These are phyloP conservation scores for Eunapius fragilis DNA, from an alignment of 37 sponge, comb jelly and placozoan species.

Conservation along the genomic window DNA sequence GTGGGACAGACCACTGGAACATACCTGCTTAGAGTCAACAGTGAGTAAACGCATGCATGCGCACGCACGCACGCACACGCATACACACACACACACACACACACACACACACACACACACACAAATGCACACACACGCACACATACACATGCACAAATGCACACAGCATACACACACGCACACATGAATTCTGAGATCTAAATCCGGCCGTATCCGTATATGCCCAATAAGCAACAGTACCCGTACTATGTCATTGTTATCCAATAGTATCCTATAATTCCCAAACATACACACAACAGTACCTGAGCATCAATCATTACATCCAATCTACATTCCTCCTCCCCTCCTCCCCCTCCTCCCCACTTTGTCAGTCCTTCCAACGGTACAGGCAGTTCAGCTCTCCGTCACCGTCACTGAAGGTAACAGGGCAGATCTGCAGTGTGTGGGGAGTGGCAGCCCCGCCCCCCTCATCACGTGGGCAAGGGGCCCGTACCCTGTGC, in stretches of 20 bases:
- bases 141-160: too few relatives aligned
- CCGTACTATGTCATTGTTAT: too few relatives aligned
- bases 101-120: conserved; percentile 4
- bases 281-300: too few relatives aligned
- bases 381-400: background rate
- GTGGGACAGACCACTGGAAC: conserved; percentile 46
- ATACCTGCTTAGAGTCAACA: conserved; percentile 26
- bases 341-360: background rate
- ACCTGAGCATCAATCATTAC: too few relatives aligned
- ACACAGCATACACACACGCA: too few relatives aligned
- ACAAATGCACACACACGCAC: background rate
- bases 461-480: conserved; percentile 42
- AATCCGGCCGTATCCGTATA: too few relatives aligned
- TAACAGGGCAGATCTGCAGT: conserved; percentile 11
- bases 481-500: background rate
- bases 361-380: conserved; percentile 7
- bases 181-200: too few relatives aligned
- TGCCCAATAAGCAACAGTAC: too few relatives aligned
- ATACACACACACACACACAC: background rate
- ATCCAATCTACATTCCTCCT: background rate
- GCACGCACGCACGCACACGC: background rate
- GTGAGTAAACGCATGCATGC: background rate
- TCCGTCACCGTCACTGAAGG: conserved; percentile 37
- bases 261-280: too few relatives aligned
- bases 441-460: conserved; percentile 65